Conservation (phyloP, 1,140 invertebrate species). For the Euwallacea similis region DNA sequence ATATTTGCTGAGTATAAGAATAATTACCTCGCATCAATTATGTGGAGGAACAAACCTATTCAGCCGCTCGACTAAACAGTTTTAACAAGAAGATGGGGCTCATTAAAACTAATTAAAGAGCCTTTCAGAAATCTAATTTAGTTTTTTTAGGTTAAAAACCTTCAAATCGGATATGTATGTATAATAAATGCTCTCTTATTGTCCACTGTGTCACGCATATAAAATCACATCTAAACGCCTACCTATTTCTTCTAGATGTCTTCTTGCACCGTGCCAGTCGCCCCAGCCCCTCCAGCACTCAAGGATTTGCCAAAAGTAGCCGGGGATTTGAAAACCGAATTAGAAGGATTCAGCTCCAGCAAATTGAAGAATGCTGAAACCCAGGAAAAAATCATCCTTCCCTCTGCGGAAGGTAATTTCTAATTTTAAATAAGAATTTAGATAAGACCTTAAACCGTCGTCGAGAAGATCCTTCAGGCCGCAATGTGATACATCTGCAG, state of each 20-base stretch:
- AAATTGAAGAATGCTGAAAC: constrained; percentile 83
- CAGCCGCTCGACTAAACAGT: constrained; percentile 3
- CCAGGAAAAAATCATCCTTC: constrained; percentile 83
- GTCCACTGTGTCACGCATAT: neutral
- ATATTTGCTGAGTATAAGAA: neutral
- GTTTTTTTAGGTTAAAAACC: neutral
- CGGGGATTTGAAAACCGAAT: constrained; percentile 81
- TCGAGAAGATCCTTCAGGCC: no score
- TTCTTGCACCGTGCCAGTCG: constrained; percentile 48
- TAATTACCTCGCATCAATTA: neutral
- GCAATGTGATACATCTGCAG: neutral
- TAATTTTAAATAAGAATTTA: neutral
- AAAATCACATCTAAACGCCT: neutral
- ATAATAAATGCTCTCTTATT: neutral
- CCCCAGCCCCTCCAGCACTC: constrained; percentile 69
- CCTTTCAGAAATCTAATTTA: constrained; percentile 3
- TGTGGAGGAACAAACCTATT: neutral
- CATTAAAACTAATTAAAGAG: constrained; percentile 3
- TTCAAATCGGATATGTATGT: constrained; percentile 1
- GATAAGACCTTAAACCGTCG: neutral
- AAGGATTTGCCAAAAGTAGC: constrained; percentile 90
- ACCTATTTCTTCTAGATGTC: constrained; percentile 48
- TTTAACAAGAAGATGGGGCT: constrained; percentile 6
- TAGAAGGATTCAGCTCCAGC: constrained; percentile 82
- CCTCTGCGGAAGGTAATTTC: constrained; percentile 80